Evolutionary conservation across 2,888 invertebrate genomes (phyloP).

Genomic region (Notocelia uddmanniana): DNA sequence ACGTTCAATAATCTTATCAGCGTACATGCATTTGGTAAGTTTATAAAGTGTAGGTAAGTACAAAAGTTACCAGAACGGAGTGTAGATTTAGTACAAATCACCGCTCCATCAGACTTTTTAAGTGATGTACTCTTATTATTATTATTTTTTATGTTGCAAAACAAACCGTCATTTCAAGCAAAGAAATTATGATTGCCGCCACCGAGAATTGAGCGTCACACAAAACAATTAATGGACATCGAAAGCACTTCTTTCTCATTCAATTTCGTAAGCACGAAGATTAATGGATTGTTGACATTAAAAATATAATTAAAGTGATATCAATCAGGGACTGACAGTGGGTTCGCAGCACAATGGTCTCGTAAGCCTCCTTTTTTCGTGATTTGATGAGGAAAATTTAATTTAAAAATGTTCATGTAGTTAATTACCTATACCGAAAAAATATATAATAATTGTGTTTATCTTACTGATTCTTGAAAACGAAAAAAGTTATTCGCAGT

Average conservation of each 20-base stretch:
- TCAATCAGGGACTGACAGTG: constrained; percentile 66
- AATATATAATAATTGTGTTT: neutral
- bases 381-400: constrained; percentile 51
- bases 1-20: too few relatives aligned
- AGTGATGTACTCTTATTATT: too few relatives aligned
- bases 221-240: constrained; percentile 38
- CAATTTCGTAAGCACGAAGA: constrained; percentile 62
- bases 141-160: neutral
- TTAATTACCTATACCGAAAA: constrained; percentile 1
- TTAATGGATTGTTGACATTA: constrained; percentile 74
- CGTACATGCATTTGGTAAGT: too few relatives aligned
- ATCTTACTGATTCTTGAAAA: neutral
- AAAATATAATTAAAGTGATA: constrained; percentile 76
- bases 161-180: neutral
- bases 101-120: too few relatives aligned
- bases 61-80: too few relatives aligned
- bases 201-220: constrained; percentile 25
- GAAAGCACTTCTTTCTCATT: constrained; percentile 55
- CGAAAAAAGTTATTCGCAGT: too few relatives aligned
- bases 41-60: too few relatives aligned
- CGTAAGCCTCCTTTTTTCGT: constrained; percentile 60
- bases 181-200: constrained; percentile 5
- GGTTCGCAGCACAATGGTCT: constrained; percentile 59
- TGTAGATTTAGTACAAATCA: too few relatives aligned
- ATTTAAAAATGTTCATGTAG: constrained; percentile 35